Base-by-base conservation (phyloP, 1,140 invertebrate genomes). In the Littorina saxatilis region DNA sequence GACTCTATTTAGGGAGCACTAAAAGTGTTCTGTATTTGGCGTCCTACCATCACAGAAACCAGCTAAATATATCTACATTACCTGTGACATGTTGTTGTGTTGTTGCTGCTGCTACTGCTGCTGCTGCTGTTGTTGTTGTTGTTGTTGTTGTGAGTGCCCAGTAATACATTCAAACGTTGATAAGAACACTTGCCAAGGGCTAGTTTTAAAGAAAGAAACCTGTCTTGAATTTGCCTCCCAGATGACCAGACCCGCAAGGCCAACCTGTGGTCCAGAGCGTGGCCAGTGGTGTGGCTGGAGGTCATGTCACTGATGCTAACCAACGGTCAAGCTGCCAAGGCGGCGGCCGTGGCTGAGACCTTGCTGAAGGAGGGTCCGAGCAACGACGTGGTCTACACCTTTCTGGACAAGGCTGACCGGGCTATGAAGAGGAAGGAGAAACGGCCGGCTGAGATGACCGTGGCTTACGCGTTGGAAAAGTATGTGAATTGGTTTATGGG, bases 251-350 rank as follows among this genome's bases (percentile, higher is more conserved):
- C 52, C 35, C 4, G 15, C 55, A 37, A 23, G 1, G 75, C 43
- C 11, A 17, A 78, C 2, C n/a, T 32, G 17, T 27, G 17, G 20
- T 37, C 4, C 4, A 20, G n/a, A 7, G 32, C 55, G 35, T 78
- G 76, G 76, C 76, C 50, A 13, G 7, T n/a, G 1, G 29, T 78
- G 37, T 78, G 76, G 76, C n/a, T 17, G 15, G 76, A 78, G 58
- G 20, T 63, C 23, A 2, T 78, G 76, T 43, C 76, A 3, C 1
- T 78, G 17, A 15, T 78, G 35, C 27, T 78, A 37, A 23, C 35
- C 15, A 27, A n/a, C 0, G 76, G 52, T 4, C 55, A 78, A n/a
- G 20, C 58, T 3, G 9, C 32, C 1, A 23, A 7, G 39, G 76
- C 55, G n/a, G 58, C 35, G n/a, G 27, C 55, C 1, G 11, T 78